These are phyloP conservation scores for Lochmaea capreae DNA, from an alignment of 2,888 invertebrate genomes.

Conservation along the genomic window DNA sequence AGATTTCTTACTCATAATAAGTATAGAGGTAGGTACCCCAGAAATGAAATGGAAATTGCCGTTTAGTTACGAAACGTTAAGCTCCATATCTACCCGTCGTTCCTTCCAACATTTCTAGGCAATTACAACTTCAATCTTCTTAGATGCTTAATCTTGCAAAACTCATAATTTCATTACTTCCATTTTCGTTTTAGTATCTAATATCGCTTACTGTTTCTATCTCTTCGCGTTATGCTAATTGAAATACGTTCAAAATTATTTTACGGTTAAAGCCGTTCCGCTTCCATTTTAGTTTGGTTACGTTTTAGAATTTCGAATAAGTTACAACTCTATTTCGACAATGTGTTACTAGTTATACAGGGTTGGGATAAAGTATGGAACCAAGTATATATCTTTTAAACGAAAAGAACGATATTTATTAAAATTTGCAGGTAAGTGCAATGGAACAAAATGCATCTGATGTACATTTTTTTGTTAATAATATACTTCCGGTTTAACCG, in stretches of 20 bases:
- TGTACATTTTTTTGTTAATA: too few species aligned
- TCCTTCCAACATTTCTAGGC: slow-evolving; percentile 44
- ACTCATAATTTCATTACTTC: slow-evolving; percentile 52
- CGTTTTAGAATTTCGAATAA: slow-evolving; percentile 18
- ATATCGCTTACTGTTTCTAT: slow-evolving; percentile 43
- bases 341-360: slow-evolving; percentile 13
- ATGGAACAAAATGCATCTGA: too few species aligned
- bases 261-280: not conserved
- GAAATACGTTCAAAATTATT: slow-evolving; percentile 37
- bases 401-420: too few species aligned
- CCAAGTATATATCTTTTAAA: too few species aligned
- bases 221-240: slow-evolving; percentile 36
- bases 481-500: too few species aligned
- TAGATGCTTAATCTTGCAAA: slow-evolving; percentile 52
- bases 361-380: too few species aligned
- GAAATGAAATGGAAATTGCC: slow-evolving; percentile 47
- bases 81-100: slow-evolving; percentile 40
- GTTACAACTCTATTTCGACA: not conserved
- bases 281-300: not conserved
- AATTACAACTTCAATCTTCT: slow-evolving; percentile 53
- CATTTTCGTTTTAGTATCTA: slow-evolving; percentile 44
- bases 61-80: slow-evolving; percentile 41
- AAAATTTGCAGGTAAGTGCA: too few species aligned
- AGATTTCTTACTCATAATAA: slow-evolving; percentile 15
- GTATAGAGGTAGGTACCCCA: slow-evolving; percentile 31